Conservation (phyloP, 1,140 invertebrate species). For the Hylaeus volcanicus region DNA sequence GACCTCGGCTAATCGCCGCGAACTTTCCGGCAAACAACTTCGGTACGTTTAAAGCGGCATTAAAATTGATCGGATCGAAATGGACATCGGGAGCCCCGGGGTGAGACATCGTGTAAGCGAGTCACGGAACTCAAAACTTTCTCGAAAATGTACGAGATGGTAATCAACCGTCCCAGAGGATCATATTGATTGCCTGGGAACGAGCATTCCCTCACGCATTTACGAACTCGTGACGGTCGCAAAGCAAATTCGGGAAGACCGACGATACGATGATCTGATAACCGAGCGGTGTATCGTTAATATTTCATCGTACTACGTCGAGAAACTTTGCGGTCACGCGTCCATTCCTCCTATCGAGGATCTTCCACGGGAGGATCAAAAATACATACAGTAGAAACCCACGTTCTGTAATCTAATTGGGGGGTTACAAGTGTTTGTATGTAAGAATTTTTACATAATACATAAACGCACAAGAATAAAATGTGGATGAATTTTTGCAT, state of each 20-base stretch:
- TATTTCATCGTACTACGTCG: conserved; percentile 57
- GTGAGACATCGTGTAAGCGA: background rate
- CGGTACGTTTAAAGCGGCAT: background rate
- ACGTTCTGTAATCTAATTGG: background rate
- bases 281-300: conserved; percentile 54
- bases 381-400: background rate
- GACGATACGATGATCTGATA: conserved; percentile 42
- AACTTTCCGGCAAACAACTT: background rate
- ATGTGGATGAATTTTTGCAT: no score
- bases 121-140: conserved; percentile 51
- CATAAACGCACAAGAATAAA: no score
- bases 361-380: background rate
- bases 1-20: background rate
- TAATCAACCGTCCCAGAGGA: conserved; percentile 59
- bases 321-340: conserved; percentile 55
- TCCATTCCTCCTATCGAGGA: conserved; percentile 1
- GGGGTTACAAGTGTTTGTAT: no score
- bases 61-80: conserved; percentile 38
- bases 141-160: conserved; percentile 50
- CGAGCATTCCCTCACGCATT: conserved; percentile 33
- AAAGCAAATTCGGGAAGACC: conserved; percentile 56
- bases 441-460: no score
- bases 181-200: conserved; percentile 47
- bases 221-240: conserved; percentile 37
- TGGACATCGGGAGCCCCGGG: conserved; percentile 23